Conservation (phyloP, 2,113 vertebrate genomes). For the Podiceps cristatus region DNA sequence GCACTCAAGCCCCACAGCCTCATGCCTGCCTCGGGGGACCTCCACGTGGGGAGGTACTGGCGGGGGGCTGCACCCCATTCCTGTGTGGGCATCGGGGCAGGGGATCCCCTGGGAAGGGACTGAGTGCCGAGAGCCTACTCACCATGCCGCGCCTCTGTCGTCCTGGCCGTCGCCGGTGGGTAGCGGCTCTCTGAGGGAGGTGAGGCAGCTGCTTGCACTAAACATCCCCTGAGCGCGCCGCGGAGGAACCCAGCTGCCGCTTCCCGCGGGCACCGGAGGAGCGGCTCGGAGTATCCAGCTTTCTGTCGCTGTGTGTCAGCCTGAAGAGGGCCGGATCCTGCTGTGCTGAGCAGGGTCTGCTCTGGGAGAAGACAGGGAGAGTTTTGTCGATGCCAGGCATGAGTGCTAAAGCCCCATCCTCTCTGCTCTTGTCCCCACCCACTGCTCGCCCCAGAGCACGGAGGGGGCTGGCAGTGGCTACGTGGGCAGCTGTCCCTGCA, state of each 20-base stretch:
- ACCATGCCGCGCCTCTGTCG: neutral
- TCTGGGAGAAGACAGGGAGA: neutral
- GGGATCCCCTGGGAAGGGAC: neutral
- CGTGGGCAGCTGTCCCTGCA: neutral
- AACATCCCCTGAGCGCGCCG: neutral
- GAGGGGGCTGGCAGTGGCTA: neutral
- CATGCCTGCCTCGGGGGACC: accelerated
- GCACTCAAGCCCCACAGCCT: neutral
- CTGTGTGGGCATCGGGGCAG: accelerated
- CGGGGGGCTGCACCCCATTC: neutral
- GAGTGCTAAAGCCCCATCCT: neutral
- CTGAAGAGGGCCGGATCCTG: neutral
- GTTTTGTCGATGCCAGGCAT: neutral
- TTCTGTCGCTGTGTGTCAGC: neutral
- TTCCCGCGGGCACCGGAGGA: neutral
- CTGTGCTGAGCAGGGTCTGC: neutral
- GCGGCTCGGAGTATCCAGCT: neutral
- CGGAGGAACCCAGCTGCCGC: accelerated
- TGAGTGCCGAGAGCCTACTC: accelerated
- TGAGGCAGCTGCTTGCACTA: neutral
- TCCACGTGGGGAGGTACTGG: accelerated
- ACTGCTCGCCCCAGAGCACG: accelerated
- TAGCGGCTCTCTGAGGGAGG: neutral
- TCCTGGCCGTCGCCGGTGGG: accelerated
- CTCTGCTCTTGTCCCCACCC: accelerated